Base-by-base conservation (phyloP, 64 coral and sea anemone genomes). In the Porites lutea region DNA sequence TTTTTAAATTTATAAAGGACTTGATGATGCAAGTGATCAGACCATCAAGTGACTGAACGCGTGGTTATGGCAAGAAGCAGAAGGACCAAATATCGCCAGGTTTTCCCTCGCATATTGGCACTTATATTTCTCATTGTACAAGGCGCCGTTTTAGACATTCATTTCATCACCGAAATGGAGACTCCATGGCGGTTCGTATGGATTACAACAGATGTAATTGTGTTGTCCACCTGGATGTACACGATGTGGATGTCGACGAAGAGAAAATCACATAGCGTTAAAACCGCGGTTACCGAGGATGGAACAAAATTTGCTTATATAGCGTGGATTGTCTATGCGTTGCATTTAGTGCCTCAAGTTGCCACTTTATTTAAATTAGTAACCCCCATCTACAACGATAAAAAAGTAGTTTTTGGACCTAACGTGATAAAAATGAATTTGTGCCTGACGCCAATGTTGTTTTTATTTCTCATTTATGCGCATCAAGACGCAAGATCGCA, bases 391-490 rank as follows among this genome's bases (percentile, higher is more conserved):
- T 88, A 96, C 0, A 88, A 99, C 1, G 90, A 95, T 48, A 52
- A 91, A 23, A 91, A 92, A 20, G 67, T 75, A 59, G 66, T 96
- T 11, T 95, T 99, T 65, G 94, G 91, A 20, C 82, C 91, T 2
- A 99, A 99, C 59, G 90, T 88, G 78, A 12, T 99, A 14, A 99
- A 99, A 79, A 93, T 99, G 91, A 80, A 83, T 50, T 87, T 98
- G 13, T 96, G 95, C 43, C 78, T 96, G 13, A 96, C 97, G 19
- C 97, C 97, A 4, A 87, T 95, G 21, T 50, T 99, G 13, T 99
- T 99, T 69, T 59, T 99, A 1, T 99, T 90, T 82, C 78, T 99
- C 0, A 88, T 99, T 2, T 99, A 91, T 59, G 94, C 97, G 14
- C 97, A 99, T 44, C 94, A 99, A 65, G 85, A 99, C 48, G 79